Conservation (phyloP, 1,140 invertebrate species). For the Atopsyche davidsoni region DNA sequence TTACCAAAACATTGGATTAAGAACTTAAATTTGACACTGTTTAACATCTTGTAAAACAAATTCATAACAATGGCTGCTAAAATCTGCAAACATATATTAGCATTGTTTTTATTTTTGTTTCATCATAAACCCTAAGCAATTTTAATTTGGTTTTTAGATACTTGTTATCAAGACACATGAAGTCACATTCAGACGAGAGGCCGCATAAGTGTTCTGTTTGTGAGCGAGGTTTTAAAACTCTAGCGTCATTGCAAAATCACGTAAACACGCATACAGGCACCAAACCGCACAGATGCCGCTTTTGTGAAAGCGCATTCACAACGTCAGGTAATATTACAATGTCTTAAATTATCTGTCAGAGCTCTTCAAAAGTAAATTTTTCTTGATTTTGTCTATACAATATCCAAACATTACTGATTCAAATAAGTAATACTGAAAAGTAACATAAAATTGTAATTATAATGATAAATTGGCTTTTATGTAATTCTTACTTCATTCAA, state of each 20-base stretch:
- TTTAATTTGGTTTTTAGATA: conserved; percentile 51
- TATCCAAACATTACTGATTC: too few relatives aligned
- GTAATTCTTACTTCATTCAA: too few relatives aligned
- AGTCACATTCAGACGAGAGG: conserved; percentile 89
- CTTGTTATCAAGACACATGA: conserved; percentile 88
- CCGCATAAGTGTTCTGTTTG: conserved; percentile 94
- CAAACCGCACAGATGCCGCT: conserved; percentile 91
- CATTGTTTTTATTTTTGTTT: neutral
- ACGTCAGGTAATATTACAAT: conserved; percentile 67
- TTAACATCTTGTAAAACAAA: too few relatives aligned
- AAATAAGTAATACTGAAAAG: too few relatives aligned
- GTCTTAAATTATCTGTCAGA: neutral
- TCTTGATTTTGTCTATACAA: too few relatives aligned
- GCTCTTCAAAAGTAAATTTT: too few relatives aligned
- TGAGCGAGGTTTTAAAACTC: conserved; percentile 90
- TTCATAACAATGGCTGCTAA: too few relatives aligned
- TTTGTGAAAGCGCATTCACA: conserved; percentile 88
- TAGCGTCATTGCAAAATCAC: conserved; percentile 90
- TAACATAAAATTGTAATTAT: too few relatives aligned
- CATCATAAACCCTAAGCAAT: neutral
- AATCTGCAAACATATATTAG: too few relatives aligned
- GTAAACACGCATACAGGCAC: conserved; percentile 95
- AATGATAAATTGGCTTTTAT: too few relatives aligned
- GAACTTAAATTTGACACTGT: too few relatives aligned
- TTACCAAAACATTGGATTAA: too few relatives aligned